Percentiles rank a stretch among this genome's conserved stretches.
Conservation (phyloP, 2,888 invertebrate species). For the Nipponacmea schrenckii region DNA sequence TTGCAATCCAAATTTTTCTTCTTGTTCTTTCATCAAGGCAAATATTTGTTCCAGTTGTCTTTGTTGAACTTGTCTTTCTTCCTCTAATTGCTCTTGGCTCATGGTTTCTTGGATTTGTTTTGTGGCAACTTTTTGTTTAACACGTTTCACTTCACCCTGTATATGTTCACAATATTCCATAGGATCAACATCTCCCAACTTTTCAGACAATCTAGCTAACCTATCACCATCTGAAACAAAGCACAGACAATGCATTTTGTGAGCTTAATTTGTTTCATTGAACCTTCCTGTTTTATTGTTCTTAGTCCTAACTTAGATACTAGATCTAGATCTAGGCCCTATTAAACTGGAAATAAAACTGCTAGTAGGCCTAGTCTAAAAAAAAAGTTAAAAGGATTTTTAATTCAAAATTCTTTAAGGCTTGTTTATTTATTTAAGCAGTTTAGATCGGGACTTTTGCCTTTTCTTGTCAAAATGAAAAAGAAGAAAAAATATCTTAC, state of each 20-base stretch:
- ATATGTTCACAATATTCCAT: conserved; percentile 62
- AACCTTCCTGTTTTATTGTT: too few relatives aligned
- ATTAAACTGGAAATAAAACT: too few relatives aligned
- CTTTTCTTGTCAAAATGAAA: not conserved
- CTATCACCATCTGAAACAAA: conserved; percentile 18
- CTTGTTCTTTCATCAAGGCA: conserved; percentile 59
- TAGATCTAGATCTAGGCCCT: too few relatives aligned
- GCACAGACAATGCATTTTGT: not conserved
- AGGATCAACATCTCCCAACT: conserved; percentile 44
- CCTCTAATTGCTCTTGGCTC: conserved; percentile 52
- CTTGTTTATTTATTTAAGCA: too few relatives aligned
- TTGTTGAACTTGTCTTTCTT: conserved; percentile 54
- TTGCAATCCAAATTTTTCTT: conserved; percentile 61
- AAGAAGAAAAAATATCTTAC: conserved; percentile 5
- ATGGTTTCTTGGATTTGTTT: conserved; percentile 48
- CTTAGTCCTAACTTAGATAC: too few relatives aligned
- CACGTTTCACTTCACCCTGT: conserved; percentile 63
- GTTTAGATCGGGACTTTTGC: too few relatives aligned
- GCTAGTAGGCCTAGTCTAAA: too few relatives aligned
- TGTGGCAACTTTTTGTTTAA: conserved; percentile 55
- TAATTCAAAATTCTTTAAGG: too few relatives aligned
- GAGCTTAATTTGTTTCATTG: not conserved
- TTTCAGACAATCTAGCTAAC: not conserved
- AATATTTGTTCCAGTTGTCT: conserved; percentile 63
- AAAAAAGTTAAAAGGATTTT: too few relatives aligned